Conservation (phyloP, 1,140 invertebrate species). For the Proales similis region DNA sequence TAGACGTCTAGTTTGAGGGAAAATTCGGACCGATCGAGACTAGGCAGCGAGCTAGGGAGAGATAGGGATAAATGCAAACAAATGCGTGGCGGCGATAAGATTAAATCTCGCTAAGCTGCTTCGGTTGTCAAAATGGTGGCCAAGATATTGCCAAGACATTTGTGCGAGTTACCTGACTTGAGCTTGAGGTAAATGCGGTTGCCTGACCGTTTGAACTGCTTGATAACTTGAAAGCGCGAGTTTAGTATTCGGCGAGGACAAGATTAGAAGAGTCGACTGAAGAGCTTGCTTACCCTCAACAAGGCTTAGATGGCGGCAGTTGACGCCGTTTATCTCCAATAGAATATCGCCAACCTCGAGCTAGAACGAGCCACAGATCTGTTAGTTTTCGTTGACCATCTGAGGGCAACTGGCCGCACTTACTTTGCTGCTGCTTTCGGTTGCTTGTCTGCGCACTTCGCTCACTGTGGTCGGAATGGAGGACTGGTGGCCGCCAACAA, state of each 20-base stretch:
- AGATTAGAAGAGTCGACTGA: neutral
- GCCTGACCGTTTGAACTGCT: conserved; percentile 33
- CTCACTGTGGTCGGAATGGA: conserved; percentile 21
- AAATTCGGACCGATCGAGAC: conserved; percentile 2
- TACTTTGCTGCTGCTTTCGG: neutral
- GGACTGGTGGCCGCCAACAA: conserved; percentile 17
- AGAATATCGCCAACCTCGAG: conserved; percentile 33
- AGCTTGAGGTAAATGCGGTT: conserved; percentile 36
- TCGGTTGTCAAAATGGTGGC: too few relatives aligned
- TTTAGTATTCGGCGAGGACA: neutral
- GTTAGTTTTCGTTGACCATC: neutral
- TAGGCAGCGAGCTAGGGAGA: neutral
- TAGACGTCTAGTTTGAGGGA: conserved; percentile 23
- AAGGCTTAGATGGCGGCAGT: conserved; percentile 18
- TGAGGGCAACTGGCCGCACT: neutral
- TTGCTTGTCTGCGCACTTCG: conserved; percentile 9
- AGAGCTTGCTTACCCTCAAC: conserved; percentile 11
- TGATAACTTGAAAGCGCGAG: conserved; percentile 23
- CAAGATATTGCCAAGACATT: too few relatives aligned
- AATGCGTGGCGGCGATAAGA: neutral
- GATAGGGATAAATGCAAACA: neutral
- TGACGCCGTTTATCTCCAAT: conserved; percentile 37
- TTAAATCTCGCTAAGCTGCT: conserved; percentile 3
- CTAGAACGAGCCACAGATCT: neutral
- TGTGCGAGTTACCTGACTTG: conserved; percentile 38